These are phyloP conservation scores for Polia nebulosa DNA, from an alignment of 2,888 invertebrate genomes.

Conservation along the genomic window DNA sequence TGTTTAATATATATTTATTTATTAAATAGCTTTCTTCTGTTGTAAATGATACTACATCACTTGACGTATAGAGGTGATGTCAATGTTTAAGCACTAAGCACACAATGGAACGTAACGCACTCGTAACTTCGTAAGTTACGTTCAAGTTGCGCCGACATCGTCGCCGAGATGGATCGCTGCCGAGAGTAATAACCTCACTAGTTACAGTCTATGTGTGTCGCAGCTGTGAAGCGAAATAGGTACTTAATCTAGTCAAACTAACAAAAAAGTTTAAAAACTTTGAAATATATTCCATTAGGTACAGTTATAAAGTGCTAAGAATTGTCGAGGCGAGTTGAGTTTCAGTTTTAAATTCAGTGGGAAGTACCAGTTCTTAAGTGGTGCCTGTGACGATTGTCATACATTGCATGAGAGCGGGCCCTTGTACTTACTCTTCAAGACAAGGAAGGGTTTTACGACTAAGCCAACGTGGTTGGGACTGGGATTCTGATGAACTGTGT, in stretches of 20 bases:
- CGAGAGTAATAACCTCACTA: conserved; percentile 84
- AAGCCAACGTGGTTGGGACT: background rate
- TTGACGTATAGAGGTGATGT: conserved; percentile 40
- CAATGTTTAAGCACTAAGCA: conserved; percentile 59
- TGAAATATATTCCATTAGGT: conserved; percentile 45
- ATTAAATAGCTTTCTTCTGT: background rate
- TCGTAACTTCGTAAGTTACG: conserved; percentile 50
- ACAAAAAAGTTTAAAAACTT: conserved; percentile 36
- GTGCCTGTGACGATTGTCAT: background rate
- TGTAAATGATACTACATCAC: conserved; percentile 38
- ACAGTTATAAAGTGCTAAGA: conserved; percentile 39
- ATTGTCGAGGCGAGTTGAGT: conserved; percentile 10
- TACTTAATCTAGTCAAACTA: conserved; percentile 11
- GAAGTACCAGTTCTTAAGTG: conserved; percentile 37
- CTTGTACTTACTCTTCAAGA: background rate
- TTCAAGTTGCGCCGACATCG: conserved; percentile 61
- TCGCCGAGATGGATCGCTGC: conserved; percentile 71
- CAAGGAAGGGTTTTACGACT: background rate
- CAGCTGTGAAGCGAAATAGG: conserved; percentile 38
- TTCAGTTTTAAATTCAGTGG: conserved; percentile 36
- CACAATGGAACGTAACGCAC: conserved; percentile 70
- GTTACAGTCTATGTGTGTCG: conserved; percentile 54
- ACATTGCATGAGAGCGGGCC: background rate
- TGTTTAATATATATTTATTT: too few relatives aligned
- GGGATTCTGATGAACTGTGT: background rate